A percentile compares a stretch with the other conserved stretches of the same genome.
These are phyloP conservation scores for Hemistola chrysoprasaria DNA, from an alignment of 2,888 invertebrate genomes.

Conservation along the genomic window DNA sequence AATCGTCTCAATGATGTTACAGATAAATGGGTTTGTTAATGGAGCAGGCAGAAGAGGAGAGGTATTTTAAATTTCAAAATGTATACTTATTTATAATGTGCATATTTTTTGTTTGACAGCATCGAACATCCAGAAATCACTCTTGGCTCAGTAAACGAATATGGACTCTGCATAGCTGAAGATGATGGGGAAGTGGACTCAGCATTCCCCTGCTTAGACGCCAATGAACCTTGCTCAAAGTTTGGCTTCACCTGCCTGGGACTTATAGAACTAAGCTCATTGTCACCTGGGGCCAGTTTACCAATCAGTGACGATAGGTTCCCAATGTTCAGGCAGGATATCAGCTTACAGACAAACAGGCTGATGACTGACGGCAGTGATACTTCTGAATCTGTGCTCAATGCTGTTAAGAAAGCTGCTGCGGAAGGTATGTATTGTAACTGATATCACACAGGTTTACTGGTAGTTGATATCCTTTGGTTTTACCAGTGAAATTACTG, in stretches of 20 bases:
- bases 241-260: conserved; percentile 96
- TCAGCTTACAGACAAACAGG: conserved; percentile 61
- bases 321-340: conserved; percentile 47
- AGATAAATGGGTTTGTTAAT: too few species aligned
- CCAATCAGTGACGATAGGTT: conserved; percentile 12
- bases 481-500: too few species aligned
- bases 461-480: too few species aligned
- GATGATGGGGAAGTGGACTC: conserved; percentile 97
- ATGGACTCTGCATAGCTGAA: conserved; percentile 96
- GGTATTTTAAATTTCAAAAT: too few species aligned
- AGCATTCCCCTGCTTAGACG: conserved; percentile 96
- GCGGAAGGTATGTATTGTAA: conserved; percentile 58
- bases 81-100: conserved; percentile 1
- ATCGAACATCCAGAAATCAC: conserved; percentile 84
- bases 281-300: conserved; percentile 5
- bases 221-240: conserved; percentile 94
- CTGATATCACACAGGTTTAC: neutral
- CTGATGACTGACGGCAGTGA: conserved; percentile 72
- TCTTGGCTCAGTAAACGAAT: conserved; percentile 85
- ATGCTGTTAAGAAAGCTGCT: conserved; percentile 69
- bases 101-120: conserved; percentile 51
- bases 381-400: conserved; percentile 69
- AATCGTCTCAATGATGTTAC: too few species aligned
- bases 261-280: conserved; percentile 82
- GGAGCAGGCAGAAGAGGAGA: too few species aligned